phyloP scores from a whole-genome alignment of 1,140 invertebrate genomes.

The Adelges cooleyi region DNA sequence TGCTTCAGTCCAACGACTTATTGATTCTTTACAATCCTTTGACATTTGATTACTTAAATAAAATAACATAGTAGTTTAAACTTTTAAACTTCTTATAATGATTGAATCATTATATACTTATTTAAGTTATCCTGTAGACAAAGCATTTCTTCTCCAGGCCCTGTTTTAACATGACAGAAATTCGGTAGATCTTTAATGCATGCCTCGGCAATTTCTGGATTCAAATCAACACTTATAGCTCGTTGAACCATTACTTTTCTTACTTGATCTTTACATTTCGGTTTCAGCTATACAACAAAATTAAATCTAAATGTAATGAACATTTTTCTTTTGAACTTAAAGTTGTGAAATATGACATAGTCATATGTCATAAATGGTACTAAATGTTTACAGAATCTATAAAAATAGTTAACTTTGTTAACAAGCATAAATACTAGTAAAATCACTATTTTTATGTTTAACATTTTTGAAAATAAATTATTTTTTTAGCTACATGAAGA shows the following conservation, averaged over 20 bases:
- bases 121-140: slow-evolving; percentile 90
- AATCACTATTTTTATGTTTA: too few relatives aligned
- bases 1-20: slow-evolving; percentile 81
- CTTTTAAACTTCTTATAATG: neutral
- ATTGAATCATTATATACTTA: slow-evolving; percentile 37
- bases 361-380: neutral
- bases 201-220: slow-evolving; percentile 83
- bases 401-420: too few relatives aligned
- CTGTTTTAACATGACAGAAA: slow-evolving; percentile 70
- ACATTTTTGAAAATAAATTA: too few relatives aligned
- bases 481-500: too few relatives aligned
- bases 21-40: slow-evolving; percentile 51
- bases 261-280: slow-evolving; percentile 64
- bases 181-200: slow-evolving; percentile 77
- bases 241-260: slow-evolving; percentile 82
- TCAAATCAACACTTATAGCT: slow-evolving; percentile 80
- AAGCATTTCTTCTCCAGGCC: slow-evolving; percentile 74
- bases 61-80: neutral
- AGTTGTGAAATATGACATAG: neutral
- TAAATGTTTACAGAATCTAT: too few relatives aligned
- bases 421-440: too few relatives aligned
- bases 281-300: slow-evolving; percentile 41
- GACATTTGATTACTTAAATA: slow-evolving; percentile 31
- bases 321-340: neutral
- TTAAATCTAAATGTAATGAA: neutral